Percentiles rank a stretch among this genome's conserved stretches.
Evolutionary conservation across 2,113 vertebrate species (phyloP).

Genomic region (Eublepharis macularius): DNA sequence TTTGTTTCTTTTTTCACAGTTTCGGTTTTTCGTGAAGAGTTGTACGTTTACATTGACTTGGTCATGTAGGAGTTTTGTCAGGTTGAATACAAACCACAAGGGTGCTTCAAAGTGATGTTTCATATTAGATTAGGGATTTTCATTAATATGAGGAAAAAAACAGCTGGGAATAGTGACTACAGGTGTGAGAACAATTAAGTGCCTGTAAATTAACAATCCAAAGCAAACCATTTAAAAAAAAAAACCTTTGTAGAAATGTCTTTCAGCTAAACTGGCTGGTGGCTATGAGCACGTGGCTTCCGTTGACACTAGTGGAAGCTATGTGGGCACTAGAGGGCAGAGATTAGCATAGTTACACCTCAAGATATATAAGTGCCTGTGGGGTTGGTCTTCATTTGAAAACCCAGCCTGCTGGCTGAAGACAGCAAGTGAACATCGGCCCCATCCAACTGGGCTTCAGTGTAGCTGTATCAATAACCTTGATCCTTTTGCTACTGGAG

Average conservation of each 20-base stretch:
- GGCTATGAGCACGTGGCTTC: neutral
- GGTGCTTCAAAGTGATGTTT: slow-evolving; percentile 19
- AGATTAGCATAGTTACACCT: neutral
- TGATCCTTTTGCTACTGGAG: neutral
- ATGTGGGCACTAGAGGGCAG: neutral
- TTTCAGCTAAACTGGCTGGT: slow-evolving; percentile 23
- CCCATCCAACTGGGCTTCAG: neutral
- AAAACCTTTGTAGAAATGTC: slow-evolving; percentile 13
- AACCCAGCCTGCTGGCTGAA: neutral
- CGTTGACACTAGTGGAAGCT: accelerated
- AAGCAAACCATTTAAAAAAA: slow-evolving; percentile 43
- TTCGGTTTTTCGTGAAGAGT: slow-evolving; percentile 47
- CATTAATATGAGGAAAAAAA: neutral
- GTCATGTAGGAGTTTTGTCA: slow-evolving; percentile 23
- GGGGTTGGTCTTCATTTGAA: neutral
- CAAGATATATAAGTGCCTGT: slow-evolving; percentile 52
- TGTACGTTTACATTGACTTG: slow-evolving; percentile 57
- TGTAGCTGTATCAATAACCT: neutral
- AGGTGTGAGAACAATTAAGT: slow-evolving; percentile 48
- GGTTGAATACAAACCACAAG: slow-evolving; percentile 21
- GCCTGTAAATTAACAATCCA: slow-evolving; percentile 60
- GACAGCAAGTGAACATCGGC: neutral
- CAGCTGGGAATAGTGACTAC: neutral
- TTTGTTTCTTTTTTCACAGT: neutral
- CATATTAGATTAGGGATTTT: neutral